phyloP scores from a whole-genome alignment of 2,888 invertebrate genomes.

The Euproctis similis region DNA sequence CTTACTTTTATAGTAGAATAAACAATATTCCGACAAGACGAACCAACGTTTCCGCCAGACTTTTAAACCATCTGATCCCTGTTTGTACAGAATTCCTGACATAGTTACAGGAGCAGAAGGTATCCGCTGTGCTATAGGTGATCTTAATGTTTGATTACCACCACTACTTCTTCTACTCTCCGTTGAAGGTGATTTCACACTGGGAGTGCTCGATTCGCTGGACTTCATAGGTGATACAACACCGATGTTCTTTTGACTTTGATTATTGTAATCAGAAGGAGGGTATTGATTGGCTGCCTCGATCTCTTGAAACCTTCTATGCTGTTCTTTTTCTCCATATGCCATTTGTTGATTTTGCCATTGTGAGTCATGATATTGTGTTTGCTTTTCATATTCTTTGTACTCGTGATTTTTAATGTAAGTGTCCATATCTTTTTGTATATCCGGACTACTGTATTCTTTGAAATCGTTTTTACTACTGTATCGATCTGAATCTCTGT shows the following conservation, averaged over 20 bases:
- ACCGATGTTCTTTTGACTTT: constrained; percentile 41
- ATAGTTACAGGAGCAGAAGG: constrained; percentile 89
- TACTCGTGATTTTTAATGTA: constrained; percentile 60
- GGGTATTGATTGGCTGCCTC: constrained; percentile 52
- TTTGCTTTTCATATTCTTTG: constrained; percentile 55
- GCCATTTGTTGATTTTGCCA: constrained; percentile 59
- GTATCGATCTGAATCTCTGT: constrained; percentile 64
- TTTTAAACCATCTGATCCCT: constrained; percentile 94
- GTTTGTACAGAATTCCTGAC: constrained; percentile 93
- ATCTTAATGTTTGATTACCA: constrained; percentile 80
- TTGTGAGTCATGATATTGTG: constrained; percentile 54
- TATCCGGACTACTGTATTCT: constrained; percentile 56
- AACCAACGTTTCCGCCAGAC: constrained; percentile 97
- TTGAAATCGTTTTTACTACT: constrained; percentile 64
- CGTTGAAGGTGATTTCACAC: constrained; percentile 66
- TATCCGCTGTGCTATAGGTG: constrained; percentile 89
- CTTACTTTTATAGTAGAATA: constrained; percentile 95
- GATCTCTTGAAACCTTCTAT: constrained; percentile 48
- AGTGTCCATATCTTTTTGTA: constrained; percentile 56
- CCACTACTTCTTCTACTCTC: constrained; percentile 69
- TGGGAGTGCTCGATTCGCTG: constrained; percentile 63
- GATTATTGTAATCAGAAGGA: constrained; percentile 48
- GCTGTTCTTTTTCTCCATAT: constrained; percentile 49
- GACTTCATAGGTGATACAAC: constrained; percentile 64
- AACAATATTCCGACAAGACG: constrained; percentile 93